Conservation (phyloP, 2,888 invertebrate species). For the Opisthograptis luteolata region DNA sequence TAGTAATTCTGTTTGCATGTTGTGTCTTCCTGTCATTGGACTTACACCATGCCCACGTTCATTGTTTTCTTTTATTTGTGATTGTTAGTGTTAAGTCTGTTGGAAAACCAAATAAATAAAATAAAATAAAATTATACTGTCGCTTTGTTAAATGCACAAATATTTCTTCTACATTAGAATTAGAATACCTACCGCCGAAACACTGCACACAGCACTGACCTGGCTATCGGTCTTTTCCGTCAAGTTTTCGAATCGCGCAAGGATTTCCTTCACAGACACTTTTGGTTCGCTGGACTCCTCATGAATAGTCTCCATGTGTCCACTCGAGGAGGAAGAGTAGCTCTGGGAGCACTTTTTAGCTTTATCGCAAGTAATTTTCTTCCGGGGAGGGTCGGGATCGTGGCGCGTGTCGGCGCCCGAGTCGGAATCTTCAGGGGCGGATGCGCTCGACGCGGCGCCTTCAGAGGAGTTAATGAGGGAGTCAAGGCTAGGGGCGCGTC, state of each 20-base stretch:
- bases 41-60: too few relatives aligned
- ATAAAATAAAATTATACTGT: too few relatives aligned
- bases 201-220: conserved; percentile 44
- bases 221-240: conserved; percentile 75
- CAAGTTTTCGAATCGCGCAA: conserved; percentile 91
- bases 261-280: conserved; percentile 92
- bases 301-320: conserved; percentile 92
- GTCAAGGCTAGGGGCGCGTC: conserved; percentile 85
- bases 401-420: conserved; percentile 87
- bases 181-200: conserved; percentile 27
- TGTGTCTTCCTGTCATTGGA: too few relatives aligned
- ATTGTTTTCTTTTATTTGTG: too few relatives aligned
- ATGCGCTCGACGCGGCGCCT: conserved; percentile 85
- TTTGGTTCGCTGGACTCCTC: conserved; percentile 92
- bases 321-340: conserved; percentile 84
- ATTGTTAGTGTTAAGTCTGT: too few relatives aligned
- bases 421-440: conserved; percentile 86
- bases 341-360: conserved; percentile 76
- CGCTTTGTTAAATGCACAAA: too few relatives aligned
- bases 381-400: conserved; percentile 65
- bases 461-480: conserved; percentile 88
- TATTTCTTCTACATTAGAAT: too few relatives aligned
- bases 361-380: conserved; percentile 52
- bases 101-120: too few relatives aligned
- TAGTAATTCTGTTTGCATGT: too few relatives aligned